Evolutionary conservation across 2,797 vertebrate species (phyloP).

Genomic region (Neopelma chrysocephalum): DNA sequence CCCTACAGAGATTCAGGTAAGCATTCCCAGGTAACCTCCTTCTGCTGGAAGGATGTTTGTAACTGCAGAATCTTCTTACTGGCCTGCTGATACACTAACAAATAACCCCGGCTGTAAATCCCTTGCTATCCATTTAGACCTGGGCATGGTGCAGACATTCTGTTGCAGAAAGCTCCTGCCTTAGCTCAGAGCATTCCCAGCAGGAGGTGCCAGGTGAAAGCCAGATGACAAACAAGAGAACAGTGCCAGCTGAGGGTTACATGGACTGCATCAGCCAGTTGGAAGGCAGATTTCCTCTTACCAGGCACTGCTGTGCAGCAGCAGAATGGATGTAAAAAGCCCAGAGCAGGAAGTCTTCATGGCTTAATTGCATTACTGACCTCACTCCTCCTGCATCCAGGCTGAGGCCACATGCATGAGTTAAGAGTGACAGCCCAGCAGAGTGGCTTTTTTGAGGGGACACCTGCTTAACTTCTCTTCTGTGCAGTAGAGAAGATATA

Average conservation of each 20-base stretch:
- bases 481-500: background rate
- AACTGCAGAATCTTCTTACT: background rate
- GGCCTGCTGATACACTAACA: background rate
- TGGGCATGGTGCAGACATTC: background rate
- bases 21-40: background rate
- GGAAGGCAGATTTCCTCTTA: background rate
- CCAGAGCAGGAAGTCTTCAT: background rate
- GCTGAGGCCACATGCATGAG: background rate
- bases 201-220: background rate
- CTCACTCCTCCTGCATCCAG: background rate
- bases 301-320: background rate
- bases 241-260: background rate
- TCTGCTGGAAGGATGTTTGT: background rate
- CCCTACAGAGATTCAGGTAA: conserved; percentile 51
- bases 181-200: background rate
- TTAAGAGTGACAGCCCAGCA: background rate
- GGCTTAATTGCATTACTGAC: background rate
- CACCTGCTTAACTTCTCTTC: background rate
- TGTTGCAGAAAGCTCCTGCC: background rate
- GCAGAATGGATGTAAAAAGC: background rate
- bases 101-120: background rate
- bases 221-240: background rate
- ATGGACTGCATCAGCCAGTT: background rate
- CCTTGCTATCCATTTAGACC: background rate
- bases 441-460: background rate